These are phyloP conservation scores for Rhopalosiphum padi DNA, from an alignment of 1,140 invertebrate species.

Conservation along the genomic window DNA sequence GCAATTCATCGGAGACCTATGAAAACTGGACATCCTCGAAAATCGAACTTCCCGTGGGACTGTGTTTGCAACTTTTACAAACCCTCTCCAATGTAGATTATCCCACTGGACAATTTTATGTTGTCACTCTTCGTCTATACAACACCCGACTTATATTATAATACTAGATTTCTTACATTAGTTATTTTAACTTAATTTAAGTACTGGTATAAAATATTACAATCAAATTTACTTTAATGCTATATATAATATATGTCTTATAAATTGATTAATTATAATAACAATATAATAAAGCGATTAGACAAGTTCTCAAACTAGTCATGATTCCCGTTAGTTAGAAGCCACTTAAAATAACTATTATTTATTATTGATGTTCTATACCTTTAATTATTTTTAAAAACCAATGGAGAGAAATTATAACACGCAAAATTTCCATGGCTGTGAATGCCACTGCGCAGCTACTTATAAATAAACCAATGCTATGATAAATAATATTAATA, in stretches of 20 bases:
- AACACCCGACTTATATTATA: background rate
- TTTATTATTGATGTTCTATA: too few species aligned
- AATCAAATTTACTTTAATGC: background rate
- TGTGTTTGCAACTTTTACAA: slow-evolving; percentile 17
- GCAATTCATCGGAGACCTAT: slow-evolving; percentile 56
- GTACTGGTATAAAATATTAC: background rate
- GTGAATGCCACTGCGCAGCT: too few species aligned
- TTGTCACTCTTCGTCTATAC: background rate
- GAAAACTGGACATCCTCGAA: slow-evolving; percentile 54
- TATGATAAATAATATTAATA: background rate
- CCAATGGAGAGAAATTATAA: background rate
- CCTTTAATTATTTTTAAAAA: too few species aligned
- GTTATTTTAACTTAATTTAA: background rate
- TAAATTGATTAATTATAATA: too few species aligned
- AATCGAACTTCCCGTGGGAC: slow-evolving; percentile 53
- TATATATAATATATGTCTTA: too few species aligned
- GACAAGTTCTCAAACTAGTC: too few species aligned
- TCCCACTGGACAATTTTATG: slow-evolving; percentile 31
- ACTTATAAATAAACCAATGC: background rate
- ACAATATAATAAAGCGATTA: too few species aligned
- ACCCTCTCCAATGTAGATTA: background rate
- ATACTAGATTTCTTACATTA: background rate
- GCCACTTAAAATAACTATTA: background rate
- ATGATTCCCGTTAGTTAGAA: background rate
- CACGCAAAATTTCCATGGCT: background rate